These are phyloP conservation scores for Macaria liturata DNA, from an alignment of 2,888 invertebrate genomes.

Conservation along the genomic window DNA sequence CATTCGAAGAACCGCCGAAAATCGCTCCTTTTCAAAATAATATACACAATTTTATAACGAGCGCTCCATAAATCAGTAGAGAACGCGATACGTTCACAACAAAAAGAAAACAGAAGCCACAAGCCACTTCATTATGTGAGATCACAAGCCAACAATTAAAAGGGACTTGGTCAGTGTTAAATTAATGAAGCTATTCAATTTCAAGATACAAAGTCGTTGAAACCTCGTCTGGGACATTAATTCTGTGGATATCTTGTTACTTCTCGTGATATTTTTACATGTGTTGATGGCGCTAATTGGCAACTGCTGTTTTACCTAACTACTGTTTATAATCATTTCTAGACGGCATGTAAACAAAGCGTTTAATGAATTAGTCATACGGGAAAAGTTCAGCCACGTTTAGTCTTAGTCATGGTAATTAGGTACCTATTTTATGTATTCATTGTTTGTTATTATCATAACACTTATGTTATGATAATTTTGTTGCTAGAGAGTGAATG, in stretches of 20 bases:
- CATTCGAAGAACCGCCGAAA: constrained; percentile 19
- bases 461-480: background rate
- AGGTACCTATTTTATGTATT: background rate
- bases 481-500: too few species aligned
- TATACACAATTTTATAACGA: constrained; percentile 30
- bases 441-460: too few species aligned
- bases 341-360: constrained; percentile 14
- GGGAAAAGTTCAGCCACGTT: constrained; percentile 5
- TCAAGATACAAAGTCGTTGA: constrained; percentile 48
- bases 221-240: constrained; percentile 52
- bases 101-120: constrained; percentile 33
- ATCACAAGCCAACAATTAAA: constrained; percentile 47
- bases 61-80: constrained; percentile 31
- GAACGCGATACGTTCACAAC: constrained; percentile 18
- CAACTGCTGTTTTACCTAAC: constrained; percentile 36
- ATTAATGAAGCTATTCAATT: constrained; percentile 64
- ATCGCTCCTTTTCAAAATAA: constrained; percentile 13
- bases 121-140: constrained; percentile 44
- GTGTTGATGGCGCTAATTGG: constrained; percentile 46
- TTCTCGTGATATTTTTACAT: constrained; percentile 36
- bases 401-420: constrained; percentile 1
- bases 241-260: constrained; percentile 50
- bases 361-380: constrained; percentile 16
- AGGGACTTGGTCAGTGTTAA: constrained; percentile 46
- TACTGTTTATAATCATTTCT: constrained; percentile 5